phyloP scores from a whole-genome alignment of 2,888 invertebrate species.

The Ophion costatus region DNA sequence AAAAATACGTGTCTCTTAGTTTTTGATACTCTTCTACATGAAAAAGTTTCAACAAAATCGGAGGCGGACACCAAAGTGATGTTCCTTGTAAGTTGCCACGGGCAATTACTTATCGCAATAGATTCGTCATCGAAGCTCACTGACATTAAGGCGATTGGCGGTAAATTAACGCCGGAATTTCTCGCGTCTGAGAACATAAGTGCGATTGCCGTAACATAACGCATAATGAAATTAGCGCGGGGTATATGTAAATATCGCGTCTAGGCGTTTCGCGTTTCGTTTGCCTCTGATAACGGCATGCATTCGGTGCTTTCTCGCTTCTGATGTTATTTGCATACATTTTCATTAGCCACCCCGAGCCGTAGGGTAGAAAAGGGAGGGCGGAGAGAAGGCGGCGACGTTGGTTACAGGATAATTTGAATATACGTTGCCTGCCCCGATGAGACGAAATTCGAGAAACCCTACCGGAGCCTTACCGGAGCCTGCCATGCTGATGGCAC shows the following conservation, averaged over 20 bases:
- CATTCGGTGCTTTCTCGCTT: slow-evolving; percentile 41
- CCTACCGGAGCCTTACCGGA: slow-evolving; percentile 57
- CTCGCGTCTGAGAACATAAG: not conserved
- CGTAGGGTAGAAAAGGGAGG: slow-evolving; percentile 17
- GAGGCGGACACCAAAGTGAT: too few species aligned
- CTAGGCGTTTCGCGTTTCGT: slow-evolving; percentile 53
- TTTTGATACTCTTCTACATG: too few species aligned
- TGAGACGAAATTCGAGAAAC: slow-evolving; percentile 79
- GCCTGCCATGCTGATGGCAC: too few species aligned
- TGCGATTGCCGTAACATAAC: slow-evolving; percentile 9
- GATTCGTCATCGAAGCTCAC: too few species aligned
- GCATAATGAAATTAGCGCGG: slow-evolving; percentile 46
- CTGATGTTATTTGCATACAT: slow-evolving; percentile 79
- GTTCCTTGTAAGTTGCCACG: too few species aligned
- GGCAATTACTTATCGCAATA: too few species aligned
- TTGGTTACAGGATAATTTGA: slow-evolving; percentile 77
- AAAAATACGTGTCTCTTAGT: too few species aligned
- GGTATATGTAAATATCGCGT: slow-evolving; percentile 37
- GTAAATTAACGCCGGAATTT: not conserved
- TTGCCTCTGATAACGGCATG: slow-evolving; percentile 35
- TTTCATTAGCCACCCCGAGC: slow-evolving; percentile 75
- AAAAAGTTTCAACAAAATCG: too few species aligned
- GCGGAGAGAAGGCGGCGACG: slow-evolving; percentile 25
- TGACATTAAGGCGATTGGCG: not conserved
- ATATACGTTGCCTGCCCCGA: slow-evolving; percentile 79